phyloP scores from a whole-genome alignment of 2,113 vertebrate genomes.

The Hyla sarda region DNA sequence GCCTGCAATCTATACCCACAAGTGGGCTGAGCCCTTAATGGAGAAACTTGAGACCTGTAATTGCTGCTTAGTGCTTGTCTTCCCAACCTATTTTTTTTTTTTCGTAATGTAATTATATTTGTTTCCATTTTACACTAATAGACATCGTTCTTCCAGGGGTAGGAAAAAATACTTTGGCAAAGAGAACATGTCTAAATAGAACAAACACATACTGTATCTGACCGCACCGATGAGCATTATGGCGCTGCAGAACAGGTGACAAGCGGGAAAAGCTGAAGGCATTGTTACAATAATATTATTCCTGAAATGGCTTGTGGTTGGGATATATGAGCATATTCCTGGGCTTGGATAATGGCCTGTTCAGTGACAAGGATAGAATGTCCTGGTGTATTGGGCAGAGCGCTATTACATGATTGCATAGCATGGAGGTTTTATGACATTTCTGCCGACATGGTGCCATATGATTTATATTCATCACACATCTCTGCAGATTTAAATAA shows the following conservation, averaged over 20 bases:
- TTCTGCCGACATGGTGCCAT: background rate
- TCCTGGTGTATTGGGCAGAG: background rate
- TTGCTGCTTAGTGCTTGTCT: background rate
- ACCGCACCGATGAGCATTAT: background rate
- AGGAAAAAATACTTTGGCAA: slow-evolving; percentile 7
- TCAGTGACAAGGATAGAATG: background rate
- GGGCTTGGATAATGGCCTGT: background rate
- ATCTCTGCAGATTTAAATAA: background rate
- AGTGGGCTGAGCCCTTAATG: slow-evolving; percentile 19
- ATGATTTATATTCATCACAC: background rate
- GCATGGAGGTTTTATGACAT: background rate
- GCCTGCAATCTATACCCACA: background rate
- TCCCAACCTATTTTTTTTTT: slow-evolving; percentile 3
- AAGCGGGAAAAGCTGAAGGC: background rate
- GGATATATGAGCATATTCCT: background rate
- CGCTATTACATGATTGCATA: too few species aligned
- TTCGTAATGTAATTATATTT: slow-evolving; percentile 42
- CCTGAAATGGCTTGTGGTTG: background rate
- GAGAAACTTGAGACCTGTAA: slow-evolving; percentile 36
- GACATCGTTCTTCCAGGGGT: slow-evolving; percentile 8
- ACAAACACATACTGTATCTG: background rate
- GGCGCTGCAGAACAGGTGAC: slow-evolving; percentile 13
- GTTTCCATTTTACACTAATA: slow-evolving; percentile 49
- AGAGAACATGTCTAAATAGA: slow-evolving; percentile 37
- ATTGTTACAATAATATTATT: background rate